Percentiles rank a stretch among this genome's conserved stretches.
phyloP scores from a whole-genome alignment of 2,113 vertebrate genomes.

The Potamarius usumacintae region DNA sequence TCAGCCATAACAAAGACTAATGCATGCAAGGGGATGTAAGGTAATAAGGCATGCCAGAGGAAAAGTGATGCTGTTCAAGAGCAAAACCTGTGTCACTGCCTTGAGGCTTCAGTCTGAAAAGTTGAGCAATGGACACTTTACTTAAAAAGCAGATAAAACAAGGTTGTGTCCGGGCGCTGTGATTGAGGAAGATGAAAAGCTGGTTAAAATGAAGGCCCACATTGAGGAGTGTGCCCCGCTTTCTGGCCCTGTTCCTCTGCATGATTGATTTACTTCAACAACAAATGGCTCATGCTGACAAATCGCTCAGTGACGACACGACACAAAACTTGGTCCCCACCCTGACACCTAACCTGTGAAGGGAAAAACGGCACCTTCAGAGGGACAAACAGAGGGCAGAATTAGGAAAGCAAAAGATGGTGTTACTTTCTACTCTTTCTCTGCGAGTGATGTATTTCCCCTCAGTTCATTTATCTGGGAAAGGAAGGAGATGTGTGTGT shows the following conservation, averaged over 20 bases:
- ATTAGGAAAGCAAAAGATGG: conserved; percentile 61
- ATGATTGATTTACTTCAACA: conserved; percentile 72
- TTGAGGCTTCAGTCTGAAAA: conserved; percentile 25
- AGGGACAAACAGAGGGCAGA: conserved; percentile 37
- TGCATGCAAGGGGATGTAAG: conserved; percentile 67
- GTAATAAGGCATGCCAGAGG: conserved; percentile 50
- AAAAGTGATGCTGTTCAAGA: conserved; percentile 56
- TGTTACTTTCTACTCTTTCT: conserved; percentile 55
- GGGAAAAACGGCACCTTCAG: conserved; percentile 48
- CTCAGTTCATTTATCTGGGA: conserved; percentile 80
- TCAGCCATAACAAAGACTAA: conserved; percentile 77
- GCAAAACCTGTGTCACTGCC: conserved; percentile 50
- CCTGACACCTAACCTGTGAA: conserved; percentile 75
- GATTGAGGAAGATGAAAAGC: conserved; percentile 55
- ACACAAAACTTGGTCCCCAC: conserved; percentile 68
- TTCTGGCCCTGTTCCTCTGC: conserved; percentile 51
- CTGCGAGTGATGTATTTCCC: conserved; percentile 76
- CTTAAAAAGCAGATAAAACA: conserved; percentile 36
- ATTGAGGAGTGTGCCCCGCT: conserved; percentile 46
- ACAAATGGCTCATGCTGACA: conserved; percentile 77
- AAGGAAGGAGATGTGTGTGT: conserved; percentile 70
- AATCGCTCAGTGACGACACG: conserved; percentile 72
- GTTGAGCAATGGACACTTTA: conserved; percentile 29
- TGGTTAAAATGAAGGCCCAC: conserved; percentile 44
- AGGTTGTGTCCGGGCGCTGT: conserved; percentile 26